Base-by-base conservation (phyloP, 2,113 vertebrate genomes). In the Drymodes brunneopygia region DNA sequence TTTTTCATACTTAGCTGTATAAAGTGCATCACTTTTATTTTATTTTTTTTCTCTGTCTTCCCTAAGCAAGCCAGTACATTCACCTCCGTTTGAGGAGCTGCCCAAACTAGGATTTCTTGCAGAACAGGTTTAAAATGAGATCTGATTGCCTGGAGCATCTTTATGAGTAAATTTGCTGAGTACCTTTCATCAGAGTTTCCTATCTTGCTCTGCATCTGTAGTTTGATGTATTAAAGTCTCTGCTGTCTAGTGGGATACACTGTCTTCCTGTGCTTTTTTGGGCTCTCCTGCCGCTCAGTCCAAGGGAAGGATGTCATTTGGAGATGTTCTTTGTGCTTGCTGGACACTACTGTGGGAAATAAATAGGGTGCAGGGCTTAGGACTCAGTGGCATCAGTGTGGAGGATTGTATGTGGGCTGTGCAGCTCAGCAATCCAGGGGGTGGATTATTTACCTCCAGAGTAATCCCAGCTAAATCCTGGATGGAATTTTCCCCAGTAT, bases 121-220 rank as follows among this genome's bases (percentile, higher is more conserved):
- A 81, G 75, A 97, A 81, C 93, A 75, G 86, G 94, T 96, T 96
- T 97, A 61, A 92, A 88, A 90, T 84, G 36, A 81, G 29, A 60
- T 84, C 48, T 86, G 56, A 66, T 94, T 88, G 92, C 92, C 82
- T 33, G 23, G 40, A 93, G 91, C 81, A 93, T 95, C 95, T 81
- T 77, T 74, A 81, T 60, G 48, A 72, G 40, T 96, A 78, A 70
- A 85, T 86, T 58, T 50, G 50, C 31, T 58, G 85, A 77, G 75
- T 66, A 51, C n/a, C 42, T 94, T 88, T 93, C 40, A 21, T 81
- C 57, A 86, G 45, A 66, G 48, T 70, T 87, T 84, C 64, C 69
- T 90, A 19, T 92, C 84, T 95, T 67, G 40, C 28, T 70, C 45
- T 56, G 28, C 64, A 67, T 90, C 40, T 10, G 8, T 25, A 70